A percentile compares a stretch with the other conserved stretches of the same genome.
phyloP scores from a whole-genome alignment of 2,113 vertebrate genomes.

The Sander lucioperca region DNA sequence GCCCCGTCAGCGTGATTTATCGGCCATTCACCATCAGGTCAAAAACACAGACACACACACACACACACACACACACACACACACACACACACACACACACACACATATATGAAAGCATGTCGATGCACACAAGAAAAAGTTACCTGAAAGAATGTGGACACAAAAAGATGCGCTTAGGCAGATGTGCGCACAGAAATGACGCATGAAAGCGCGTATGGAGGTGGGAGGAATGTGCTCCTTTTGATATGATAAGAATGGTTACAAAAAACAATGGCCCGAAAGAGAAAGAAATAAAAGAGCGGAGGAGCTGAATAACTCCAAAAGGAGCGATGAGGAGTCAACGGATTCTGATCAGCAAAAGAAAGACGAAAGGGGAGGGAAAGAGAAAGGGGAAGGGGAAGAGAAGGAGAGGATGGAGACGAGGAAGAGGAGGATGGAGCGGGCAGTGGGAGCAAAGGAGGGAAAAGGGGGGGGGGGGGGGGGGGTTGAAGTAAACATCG shows the following conservation, averaged over 20 bases:
- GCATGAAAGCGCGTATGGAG: conserved; percentile 28
- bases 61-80: not conserved
- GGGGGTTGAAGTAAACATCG: conserved; percentile 72
- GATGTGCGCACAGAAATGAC: conserved; percentile 44
- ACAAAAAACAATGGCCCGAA: conserved; percentile 58
- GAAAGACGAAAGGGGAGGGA: not conserved
- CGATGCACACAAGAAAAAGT: conserved; percentile 43
- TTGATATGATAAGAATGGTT: conserved; percentile 73
- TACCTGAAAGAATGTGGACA: conserved; percentile 28
- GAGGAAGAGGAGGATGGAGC: conserved; percentile 40
- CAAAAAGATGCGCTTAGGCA: conserved; percentile 53
- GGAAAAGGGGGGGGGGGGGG: not conserved
- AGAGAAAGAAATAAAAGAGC: conserved; percentile 53
- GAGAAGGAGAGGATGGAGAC: conserved; percentile 38
- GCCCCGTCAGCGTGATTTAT: conserved; percentile 87
- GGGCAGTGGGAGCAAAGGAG: not conserved
- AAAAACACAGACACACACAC: conserved; percentile 23
- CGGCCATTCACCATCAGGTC: conserved; percentile 74
- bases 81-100: not conserved
- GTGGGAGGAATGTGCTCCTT: conserved; percentile 53
- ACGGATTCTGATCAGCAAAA: conserved; percentile 54
- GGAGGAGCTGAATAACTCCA: conserved; percentile 48
- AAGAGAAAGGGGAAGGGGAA: not conserved
- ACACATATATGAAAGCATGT: conserved; percentile 23
- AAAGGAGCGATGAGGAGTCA: conserved; percentile 52